phyloP scores from a whole-genome alignment of 2,113 vertebrate species.

The Calonectris borealis region DNA sequence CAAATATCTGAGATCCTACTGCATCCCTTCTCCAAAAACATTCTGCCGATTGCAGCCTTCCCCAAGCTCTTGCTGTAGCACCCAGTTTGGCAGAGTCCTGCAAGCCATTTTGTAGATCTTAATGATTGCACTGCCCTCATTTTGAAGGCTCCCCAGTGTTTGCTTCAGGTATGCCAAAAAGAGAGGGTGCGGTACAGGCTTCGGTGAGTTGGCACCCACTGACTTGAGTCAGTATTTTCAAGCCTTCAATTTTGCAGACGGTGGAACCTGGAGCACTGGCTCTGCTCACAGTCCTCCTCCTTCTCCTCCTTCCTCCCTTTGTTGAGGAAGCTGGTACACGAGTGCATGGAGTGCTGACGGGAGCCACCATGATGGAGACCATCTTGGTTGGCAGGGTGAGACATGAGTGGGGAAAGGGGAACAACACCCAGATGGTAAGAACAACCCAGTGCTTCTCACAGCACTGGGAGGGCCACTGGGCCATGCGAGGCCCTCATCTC shows the following conservation, averaged over 20 bases:
- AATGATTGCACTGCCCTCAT: constrained; percentile 22
- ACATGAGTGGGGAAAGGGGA: neutral
- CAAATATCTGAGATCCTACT: neutral
- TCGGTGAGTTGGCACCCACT: neutral
- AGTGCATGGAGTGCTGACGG: neutral
- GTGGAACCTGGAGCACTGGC: neutral
- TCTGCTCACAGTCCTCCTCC: neutral
- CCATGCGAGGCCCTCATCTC: neutral
- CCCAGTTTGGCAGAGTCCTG: neutral
- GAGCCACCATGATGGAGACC: neutral
- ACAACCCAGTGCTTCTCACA: neutral
- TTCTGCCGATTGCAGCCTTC: neutral
- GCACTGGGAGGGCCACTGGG: fast-evolving
- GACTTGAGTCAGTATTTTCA: constrained; percentile 58
- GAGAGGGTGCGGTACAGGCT: constrained; percentile 3
- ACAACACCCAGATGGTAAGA: neutral
- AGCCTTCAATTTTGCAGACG: constrained; percentile 5
- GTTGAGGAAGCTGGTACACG: neutral
- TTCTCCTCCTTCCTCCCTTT: neutral
- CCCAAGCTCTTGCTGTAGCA: neutral
- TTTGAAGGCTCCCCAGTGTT: constrained; percentile 18
- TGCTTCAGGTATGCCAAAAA: constrained; percentile 37
- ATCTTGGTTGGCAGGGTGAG: neutral
- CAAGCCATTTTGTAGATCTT: constrained; percentile 25
- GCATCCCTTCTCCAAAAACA: neutral